A percentile compares a stretch with the other conserved stretches of the same genome.
Evolutionary conservation across 2,113 vertebrate species (phyloP).

Genomic region (Planiliza haematocheilus): DNA sequence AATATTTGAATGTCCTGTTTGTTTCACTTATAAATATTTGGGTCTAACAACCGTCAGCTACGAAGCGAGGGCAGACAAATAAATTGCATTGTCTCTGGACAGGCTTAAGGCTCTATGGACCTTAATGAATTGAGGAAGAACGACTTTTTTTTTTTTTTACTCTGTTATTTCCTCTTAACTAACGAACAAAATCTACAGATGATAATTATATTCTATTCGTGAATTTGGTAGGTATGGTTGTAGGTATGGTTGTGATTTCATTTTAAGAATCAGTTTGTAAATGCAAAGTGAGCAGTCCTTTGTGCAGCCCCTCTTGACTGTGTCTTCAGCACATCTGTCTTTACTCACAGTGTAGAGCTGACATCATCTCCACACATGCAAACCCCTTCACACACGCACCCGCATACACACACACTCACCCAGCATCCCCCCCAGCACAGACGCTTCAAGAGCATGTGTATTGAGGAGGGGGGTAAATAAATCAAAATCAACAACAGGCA

Average conservation of each 20-base stretch:
- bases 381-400: conserved; percentile 19
- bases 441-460: conserved; percentile 37
- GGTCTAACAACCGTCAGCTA: too few relatives aligned
- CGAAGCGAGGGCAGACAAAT: too few relatives aligned
- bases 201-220: neutral
- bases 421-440: conserved; percentile 40
- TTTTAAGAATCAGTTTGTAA: neutral
- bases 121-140: neutral
- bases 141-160: neutral
- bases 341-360: conserved; percentile 67
- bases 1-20: too few relatives aligned
- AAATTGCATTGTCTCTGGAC: too few relatives aligned
- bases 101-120: too few relatives aligned
- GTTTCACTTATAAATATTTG: too few relatives aligned
- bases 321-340: conserved; percentile 74
- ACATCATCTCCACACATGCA: conserved; percentile 66
- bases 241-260: conserved; percentile 7
- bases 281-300: conserved; percentile 12
- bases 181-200: conserved; percentile 8
- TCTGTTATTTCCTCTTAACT: neutral
- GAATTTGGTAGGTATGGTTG: conserved; percentile 14
- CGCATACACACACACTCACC: conserved; percentile 25
- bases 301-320: conserved; percentile 41
- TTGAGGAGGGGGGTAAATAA: conserved; percentile 62
- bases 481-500: conserved; percentile 72